Evolutionary conservation across 2,888 invertebrate genomes (phyloP), one percentile per base, ranked within the genome.

Genomic region (Andrena marginata): DNA sequence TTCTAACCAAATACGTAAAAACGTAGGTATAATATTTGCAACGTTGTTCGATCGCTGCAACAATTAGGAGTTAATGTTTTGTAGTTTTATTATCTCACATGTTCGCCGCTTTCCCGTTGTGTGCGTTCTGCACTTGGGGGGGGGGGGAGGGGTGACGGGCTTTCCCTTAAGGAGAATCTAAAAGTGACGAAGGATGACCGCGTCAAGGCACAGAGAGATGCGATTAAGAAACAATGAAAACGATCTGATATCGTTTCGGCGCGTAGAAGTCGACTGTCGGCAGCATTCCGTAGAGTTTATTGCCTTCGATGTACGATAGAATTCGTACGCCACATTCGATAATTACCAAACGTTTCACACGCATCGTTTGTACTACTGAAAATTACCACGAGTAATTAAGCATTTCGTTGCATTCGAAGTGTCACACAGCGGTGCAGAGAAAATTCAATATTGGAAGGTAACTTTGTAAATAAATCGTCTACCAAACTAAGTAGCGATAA

Each of bases 31-130:
- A 42, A 67, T 26, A 29, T 49, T 35, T 56, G 67, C 60, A 65
- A 67, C 23, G 64, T 80, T 56, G 70, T 23, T 74, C 81, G 73
- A 67, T 71, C 70, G 62, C 62, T 67, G 75, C 51, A 70, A 70
- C 31, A 60, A 1, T 26, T 59, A 49, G 23, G 16, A 56, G n/a
- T 63, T 62, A 48, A 31, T 64, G 42, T 51, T 54, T 74, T 23
- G 7, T 67, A 48, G 33, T 13, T 74, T 35, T 48, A n/a, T 74
- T 65, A 48, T 10, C 33, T 70, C 42, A 74, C 60, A 7, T 62
- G 16, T 63, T 62, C 56, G 56, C n/a, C 35, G 69, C 75, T 77
- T 77, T 26, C 60, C 51, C 64, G 29, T 51, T 51, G 70, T 26
- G 76, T n/a, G 62, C 70, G 62, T 16, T 33, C 33, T 49, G 71